phyloP scores from a whole-genome alignment of 2,113 vertebrate species.

The Astatotilapia flaviijosephi region DNA sequence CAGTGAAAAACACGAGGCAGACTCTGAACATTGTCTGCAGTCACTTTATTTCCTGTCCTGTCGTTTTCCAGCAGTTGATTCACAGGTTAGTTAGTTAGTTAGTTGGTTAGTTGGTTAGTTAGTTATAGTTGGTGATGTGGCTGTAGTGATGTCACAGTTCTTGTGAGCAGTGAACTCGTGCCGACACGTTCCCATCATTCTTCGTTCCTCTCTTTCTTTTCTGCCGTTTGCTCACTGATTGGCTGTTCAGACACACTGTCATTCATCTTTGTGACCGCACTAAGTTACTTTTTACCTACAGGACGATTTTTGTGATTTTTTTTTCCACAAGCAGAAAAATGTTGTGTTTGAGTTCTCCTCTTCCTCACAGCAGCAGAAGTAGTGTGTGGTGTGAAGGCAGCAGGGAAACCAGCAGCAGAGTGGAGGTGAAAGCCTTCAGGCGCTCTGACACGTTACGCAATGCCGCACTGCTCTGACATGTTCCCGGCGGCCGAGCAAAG shows the following conservation, averaged over 20 bases:
- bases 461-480: not conserved
- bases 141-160: not conserved
- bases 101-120: not conserved
- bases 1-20: not conserved
- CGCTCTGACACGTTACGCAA: not conserved
- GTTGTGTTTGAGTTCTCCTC: not conserved
- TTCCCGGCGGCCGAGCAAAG: not conserved
- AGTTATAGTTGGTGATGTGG: not conserved
- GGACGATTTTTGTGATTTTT: not conserved
- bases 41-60: not conserved
- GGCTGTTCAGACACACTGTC: not conserved
- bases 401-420: not conserved
- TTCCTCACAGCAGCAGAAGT: not conserved
- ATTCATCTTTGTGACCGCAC: not conserved
- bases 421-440: not conserved
- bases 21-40: not conserved
- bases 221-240: not conserved
- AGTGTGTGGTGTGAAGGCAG: not conserved
- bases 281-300: not conserved
- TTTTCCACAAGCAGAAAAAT: not conserved
- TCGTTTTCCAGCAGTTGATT: not conserved
- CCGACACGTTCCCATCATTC: not conserved
- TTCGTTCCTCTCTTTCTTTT: not conserved
- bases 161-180: not conserved
- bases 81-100: not conserved